Evolutionary conservation across 1,140 invertebrate genomes (phyloP).

Genomic region (Microplitis mediator): DNA sequence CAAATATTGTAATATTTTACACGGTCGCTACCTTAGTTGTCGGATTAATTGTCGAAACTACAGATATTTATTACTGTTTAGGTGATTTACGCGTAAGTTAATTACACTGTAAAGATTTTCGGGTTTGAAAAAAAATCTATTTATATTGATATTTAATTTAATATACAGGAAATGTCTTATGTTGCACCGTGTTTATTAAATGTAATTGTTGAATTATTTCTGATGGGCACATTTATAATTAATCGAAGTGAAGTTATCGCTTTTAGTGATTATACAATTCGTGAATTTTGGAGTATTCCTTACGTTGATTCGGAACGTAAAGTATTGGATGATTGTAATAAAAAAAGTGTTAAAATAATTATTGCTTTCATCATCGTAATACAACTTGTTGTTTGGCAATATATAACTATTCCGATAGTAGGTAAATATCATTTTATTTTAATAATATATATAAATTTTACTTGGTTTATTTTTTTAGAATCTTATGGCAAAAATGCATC

Average conservation of each 20-base stretch:
- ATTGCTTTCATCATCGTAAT: constrained; percentile 13
- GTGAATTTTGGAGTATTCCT: constrained; percentile 35
- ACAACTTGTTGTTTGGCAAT: constrained; percentile 30
- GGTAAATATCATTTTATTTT: constrained; percentile 30
- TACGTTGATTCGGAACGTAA: constrained; percentile 27
- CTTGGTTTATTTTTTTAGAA: constrained; percentile 24
- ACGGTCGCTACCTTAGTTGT: constrained; percentile 30
- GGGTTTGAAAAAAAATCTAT: background rate
- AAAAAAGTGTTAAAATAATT: constrained; percentile 20
- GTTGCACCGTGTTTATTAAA: constrained; percentile 32
- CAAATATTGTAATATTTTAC: constrained; percentile 28
- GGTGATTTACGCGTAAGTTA: constrained; percentile 33
- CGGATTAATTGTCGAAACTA: constrained; percentile 28
- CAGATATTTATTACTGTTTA: constrained; percentile 35
- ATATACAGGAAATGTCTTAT: constrained; percentile 31
- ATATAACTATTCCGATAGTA: constrained; percentile 34
- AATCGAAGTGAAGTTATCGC: constrained; percentile 35
- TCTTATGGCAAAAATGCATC: constrained; percentile 9
- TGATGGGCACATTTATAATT: constrained; percentile 29
- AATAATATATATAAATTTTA: constrained; percentile 17
- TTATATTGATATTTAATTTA: background rate
- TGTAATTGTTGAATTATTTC: constrained; percentile 28
- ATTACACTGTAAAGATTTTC: background rate
- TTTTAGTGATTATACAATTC: constrained; percentile 36
- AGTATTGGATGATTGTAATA: constrained; percentile 37